Percentiles rank a stretch among this genome's conserved stretches.
These are phyloP conservation scores for Drosophila murphyi DNA, from an alignment of 1,140 invertebrate species.

Conservation along the genomic window DNA sequence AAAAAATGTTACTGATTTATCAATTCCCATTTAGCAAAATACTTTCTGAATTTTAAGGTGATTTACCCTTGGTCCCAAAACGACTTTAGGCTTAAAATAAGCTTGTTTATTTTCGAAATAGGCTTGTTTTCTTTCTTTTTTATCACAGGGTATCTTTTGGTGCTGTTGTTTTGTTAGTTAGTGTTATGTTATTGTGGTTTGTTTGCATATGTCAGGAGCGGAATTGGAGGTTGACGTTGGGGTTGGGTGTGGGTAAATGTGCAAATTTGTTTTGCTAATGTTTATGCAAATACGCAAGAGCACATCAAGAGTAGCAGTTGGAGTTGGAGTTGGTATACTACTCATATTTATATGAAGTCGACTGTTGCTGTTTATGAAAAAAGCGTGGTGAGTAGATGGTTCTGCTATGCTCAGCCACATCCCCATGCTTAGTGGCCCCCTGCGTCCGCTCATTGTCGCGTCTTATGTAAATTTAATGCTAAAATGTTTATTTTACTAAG, in stretches of 20 bases:
- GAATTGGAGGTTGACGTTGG: constrained; percentile 29
- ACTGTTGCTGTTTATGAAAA: constrained; percentile 77
- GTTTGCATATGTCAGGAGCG: constrained; percentile 71
- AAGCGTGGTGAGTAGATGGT: constrained; percentile 59
- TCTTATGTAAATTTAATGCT: constrained; percentile 82
- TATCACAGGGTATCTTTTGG: constrained; percentile 23
- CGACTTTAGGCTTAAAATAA: too few species aligned
- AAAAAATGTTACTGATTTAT: too few species aligned
- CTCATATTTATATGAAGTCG: constrained; percentile 45
- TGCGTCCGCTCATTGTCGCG: constrained; percentile 59
- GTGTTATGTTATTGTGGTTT: constrained; percentile 63
- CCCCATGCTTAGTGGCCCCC: background rate
- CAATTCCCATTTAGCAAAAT: too few species aligned
- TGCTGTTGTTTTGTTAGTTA: constrained; percentile 4
- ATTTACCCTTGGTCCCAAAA: too few species aligned
- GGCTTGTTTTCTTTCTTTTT: background rate
- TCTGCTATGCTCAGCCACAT: constrained; percentile 3
- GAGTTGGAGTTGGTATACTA: constrained; percentile 25
- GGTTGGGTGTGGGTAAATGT: constrained; percentile 65
- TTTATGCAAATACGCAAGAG: constrained; percentile 78
- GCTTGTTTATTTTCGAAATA: too few species aligned
- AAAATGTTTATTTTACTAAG: constrained; percentile 82
- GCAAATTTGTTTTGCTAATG: constrained; percentile 82
- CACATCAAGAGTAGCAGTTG: constrained; percentile 41
- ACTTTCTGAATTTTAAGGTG: too few species aligned